Conservation (phyloP, 2,888 invertebrate species). For the Napeogenes inachia region DNA sequence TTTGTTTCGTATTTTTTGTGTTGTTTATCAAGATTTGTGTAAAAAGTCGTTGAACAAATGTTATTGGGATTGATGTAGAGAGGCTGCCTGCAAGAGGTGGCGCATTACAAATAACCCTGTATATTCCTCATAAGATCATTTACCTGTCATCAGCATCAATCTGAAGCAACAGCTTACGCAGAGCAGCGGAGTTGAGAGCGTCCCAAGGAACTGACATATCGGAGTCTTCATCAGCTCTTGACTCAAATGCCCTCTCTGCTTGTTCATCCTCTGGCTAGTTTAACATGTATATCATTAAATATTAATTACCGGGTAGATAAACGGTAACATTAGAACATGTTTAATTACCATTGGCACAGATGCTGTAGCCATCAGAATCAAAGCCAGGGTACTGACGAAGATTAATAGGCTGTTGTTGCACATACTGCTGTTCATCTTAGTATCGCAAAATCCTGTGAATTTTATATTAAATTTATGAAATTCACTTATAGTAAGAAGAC, state of each 20-base stretch:
- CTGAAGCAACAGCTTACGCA: slow-evolving; percentile 64
- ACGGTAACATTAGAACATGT: background rate
- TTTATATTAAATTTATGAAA: background rate
- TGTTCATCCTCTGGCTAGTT: slow-evolving; percentile 64
- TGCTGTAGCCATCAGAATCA: slow-evolving; percentile 47
- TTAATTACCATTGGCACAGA: slow-evolving; percentile 59
- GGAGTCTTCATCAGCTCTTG: slow-evolving; percentile 45
- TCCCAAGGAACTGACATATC: slow-evolving; percentile 56
- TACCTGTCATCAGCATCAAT: slow-evolving; percentile 67
- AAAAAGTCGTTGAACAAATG: too few species aligned
- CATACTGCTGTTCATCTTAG: slow-evolving; percentile 51
- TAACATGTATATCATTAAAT: slow-evolving; percentile 13
- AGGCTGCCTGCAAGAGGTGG: too few species aligned
- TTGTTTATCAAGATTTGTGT: too few species aligned
- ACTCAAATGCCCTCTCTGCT: slow-evolving; percentile 52
- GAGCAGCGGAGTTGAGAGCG: slow-evolving; percentile 60
- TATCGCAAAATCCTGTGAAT: slow-evolving; percentile 11
- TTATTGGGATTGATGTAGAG: too few species aligned
- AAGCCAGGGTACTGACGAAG: slow-evolving; percentile 44
- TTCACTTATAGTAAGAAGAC: too few species aligned
- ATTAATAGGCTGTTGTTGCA: slow-evolving; percentile 46
- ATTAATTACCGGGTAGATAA: background rate
- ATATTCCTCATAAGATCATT: background rate
- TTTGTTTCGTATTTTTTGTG: too few species aligned
- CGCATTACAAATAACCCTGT: too few species aligned